Conservation (phyloP, 2,113 vertebrate species). For the Stomatorhinus ivindoensis region DNA sequence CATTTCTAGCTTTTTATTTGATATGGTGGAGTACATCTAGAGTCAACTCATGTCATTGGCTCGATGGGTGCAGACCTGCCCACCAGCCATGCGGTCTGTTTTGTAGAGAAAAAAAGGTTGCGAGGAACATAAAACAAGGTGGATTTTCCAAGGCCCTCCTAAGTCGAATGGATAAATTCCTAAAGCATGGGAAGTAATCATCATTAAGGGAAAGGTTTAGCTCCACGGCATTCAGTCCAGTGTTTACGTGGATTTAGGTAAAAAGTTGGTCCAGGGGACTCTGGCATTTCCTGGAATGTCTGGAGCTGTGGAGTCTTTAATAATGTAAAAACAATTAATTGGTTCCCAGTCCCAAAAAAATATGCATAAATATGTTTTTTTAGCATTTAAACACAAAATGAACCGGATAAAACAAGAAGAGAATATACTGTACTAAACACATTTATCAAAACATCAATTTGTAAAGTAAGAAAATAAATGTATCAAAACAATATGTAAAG, state of each 20-base stretch:
- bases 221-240: not conserved
- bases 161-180: not conserved
- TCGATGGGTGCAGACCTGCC: not conserved
- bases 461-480: too few species aligned
- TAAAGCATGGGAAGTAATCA: not conserved
- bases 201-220: not conserved
- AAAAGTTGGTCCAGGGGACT: not conserved
- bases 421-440: too few species aligned
- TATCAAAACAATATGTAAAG: too few species aligned
- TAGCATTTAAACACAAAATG: too few species aligned
- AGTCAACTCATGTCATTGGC: not conserved
- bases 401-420: too few species aligned
- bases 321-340: too few species aligned
- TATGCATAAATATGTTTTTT: too few species aligned
- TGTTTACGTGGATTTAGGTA: not conserved
- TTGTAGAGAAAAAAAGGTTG: not conserved
- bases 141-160: not conserved
- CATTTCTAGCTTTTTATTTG: not conserved
- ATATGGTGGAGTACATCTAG: not conserved
- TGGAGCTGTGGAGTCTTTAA: not conserved
- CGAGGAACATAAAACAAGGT: not conserved
- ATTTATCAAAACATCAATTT: too few species aligned
- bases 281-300: not conserved
- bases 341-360: too few species aligned
- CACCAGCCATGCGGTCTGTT: not conserved